Evolutionary conservation across 2,113 vertebrate species (phyloP).

Genomic region (Lamprologus callipterus): DNA sequence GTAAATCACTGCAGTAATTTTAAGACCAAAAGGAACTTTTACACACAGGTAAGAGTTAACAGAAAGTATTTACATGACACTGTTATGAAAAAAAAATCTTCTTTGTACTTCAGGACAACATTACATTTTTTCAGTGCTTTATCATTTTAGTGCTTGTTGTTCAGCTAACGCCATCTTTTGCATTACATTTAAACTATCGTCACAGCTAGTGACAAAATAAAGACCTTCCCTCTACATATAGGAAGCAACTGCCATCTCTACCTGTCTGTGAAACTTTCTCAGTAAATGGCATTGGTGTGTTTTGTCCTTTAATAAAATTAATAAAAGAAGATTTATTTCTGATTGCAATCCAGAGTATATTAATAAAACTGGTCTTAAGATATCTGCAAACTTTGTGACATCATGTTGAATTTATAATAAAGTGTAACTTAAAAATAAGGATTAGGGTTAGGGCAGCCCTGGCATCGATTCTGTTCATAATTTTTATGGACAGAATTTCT

Average conservation of each 20-base stretch:
- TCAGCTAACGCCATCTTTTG: neutral
- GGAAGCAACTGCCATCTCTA: neutral
- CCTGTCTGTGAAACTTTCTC: neutral
- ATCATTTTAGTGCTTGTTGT: neutral
- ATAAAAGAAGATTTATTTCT: neutral
- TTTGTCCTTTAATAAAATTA: neutral
- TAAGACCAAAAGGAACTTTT: neutral
- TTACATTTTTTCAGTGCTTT: neutral
- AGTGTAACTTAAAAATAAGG: neutral
- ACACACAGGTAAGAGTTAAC: accelerated
- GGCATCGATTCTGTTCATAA: neutral
- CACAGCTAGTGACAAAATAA: neutral
- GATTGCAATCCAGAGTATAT: neutral
- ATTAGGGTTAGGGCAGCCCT: neutral
- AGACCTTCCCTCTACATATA: neutral
- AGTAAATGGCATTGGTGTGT: neutral
- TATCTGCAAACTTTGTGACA: neutral
- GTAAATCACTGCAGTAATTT: neutral
- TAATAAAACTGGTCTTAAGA: neutral
- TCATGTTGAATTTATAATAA: neutral
- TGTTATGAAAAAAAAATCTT: neutral
- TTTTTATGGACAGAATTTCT: neutral
- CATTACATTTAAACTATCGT: neutral
- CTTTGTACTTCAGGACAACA: neutral
- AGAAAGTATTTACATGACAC: neutral